Evolutionary conservation across 2,113 vertebrate genomes (phyloP).

Genomic region (Lepisosteus oculatus): DNA sequence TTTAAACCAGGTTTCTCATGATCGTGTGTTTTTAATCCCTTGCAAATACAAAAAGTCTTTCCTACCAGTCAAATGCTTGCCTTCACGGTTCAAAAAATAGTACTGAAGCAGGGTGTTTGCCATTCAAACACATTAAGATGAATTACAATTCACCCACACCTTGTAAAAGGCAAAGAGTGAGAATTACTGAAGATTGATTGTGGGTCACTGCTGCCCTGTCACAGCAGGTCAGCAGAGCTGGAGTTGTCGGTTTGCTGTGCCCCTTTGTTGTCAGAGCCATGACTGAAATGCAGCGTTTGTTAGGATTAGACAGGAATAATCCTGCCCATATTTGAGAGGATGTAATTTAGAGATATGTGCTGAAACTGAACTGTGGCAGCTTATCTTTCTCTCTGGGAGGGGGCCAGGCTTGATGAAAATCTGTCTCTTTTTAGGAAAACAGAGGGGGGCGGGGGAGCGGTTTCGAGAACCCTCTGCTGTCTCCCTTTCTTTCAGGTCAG

Average conservation of each 20-base stretch:
- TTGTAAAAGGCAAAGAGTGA: background rate
- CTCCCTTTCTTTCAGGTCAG: too few species aligned
- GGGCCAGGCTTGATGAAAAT: background rate
- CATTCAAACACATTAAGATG: background rate
- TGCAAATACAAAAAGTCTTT: too few species aligned
- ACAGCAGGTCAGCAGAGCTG: constrained; percentile 32
- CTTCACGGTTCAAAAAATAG: too few species aligned
- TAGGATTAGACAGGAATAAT: constrained; percentile 65
- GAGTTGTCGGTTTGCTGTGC: constrained; percentile 21
- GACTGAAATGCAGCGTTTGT: constrained; percentile 57
- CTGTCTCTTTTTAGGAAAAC: constrained; percentile 6
- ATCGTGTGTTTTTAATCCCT: too few species aligned
- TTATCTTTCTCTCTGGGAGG: background rate
- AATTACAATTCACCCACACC: background rate
- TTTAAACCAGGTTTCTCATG: too few species aligned
- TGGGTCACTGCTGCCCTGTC: too few species aligned
- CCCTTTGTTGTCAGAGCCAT: constrained; percentile 50
- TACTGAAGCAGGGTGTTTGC: background rate
- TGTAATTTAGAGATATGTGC: constrained; percentile 58
- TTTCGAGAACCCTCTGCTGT: too few species aligned
- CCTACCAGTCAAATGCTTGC: too few species aligned
- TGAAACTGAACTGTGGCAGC: constrained; percentile 51
- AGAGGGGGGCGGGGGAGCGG: too few species aligned
- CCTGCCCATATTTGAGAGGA: constrained; percentile 60
- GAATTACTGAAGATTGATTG: background rate